Evolutionary conservation across 2,113 vertebrate genomes (phyloP).

Genomic region (Xyrauchen texanus): DNA sequence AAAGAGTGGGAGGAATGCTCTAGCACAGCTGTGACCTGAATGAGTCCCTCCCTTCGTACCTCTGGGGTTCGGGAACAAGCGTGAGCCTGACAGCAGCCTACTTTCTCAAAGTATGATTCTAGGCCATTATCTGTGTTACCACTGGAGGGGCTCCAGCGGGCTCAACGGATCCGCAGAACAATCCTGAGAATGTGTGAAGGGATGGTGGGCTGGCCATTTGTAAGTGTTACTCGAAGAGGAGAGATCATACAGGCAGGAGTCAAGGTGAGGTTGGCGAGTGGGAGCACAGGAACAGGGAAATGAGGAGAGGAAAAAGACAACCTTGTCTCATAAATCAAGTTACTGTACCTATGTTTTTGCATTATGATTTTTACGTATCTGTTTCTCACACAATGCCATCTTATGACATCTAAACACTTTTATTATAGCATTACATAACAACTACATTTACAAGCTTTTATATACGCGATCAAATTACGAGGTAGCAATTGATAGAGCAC

Average conservation of each 20-base stretch:
- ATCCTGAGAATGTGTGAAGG: slow-evolving; percentile 57
- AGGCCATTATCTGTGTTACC: slow-evolving; percentile 85
- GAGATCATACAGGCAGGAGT: not conserved
- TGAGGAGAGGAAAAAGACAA: not conserved
- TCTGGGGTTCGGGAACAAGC: slow-evolving; percentile 61
- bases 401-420: too few relatives aligned
- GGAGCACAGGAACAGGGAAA: not conserved
- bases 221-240: slow-evolving; percentile 32
- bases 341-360: too few relatives aligned
- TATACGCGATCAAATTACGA: too few relatives aligned
- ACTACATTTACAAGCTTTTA: too few relatives aligned
- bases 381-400: too few relatives aligned
- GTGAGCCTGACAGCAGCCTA: slow-evolving; percentile 68
- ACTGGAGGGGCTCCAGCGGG: slow-evolving; percentile 77
- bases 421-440: too few relatives aligned
- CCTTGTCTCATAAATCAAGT: too few relatives aligned
- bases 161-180: slow-evolving; percentile 76
- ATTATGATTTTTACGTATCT: too few relatives aligned
- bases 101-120: slow-evolving; percentile 79
- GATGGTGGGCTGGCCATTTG: slow-evolving; percentile 1
- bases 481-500: too few relatives aligned
- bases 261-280: slow-evolving; percentile 16
- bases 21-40: slow-evolving; percentile 59
- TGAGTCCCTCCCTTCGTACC: slow-evolving; percentile 58
- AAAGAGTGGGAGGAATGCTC: slow-evolving; percentile 38